These are phyloP conservation scores for Shinisaurus crocodilurus DNA, from an alignment of 2,113 vertebrate genomes.

Conservation along the genomic window DNA sequence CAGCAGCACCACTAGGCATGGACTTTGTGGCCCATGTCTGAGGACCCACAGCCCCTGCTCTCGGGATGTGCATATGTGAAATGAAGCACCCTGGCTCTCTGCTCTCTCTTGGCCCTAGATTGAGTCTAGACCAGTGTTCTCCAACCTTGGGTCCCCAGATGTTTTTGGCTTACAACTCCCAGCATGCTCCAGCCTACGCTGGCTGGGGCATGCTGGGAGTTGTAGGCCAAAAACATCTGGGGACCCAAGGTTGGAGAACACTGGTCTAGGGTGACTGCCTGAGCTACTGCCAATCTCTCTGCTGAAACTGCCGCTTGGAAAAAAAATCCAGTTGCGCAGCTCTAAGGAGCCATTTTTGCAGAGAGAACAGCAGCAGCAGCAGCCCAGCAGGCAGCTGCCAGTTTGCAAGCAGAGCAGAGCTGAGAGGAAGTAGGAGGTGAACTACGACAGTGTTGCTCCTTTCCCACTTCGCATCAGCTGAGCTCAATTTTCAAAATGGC, in stretches of 20 bases:
- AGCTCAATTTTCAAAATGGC: neutral
- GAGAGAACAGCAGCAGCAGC: neutral
- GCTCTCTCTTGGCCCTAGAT: neutral
- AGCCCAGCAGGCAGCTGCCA: neutral
- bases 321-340: neutral
- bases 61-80: neutral
- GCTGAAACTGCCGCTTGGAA: neutral
- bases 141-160: too few species aligned
- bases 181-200: too few species aligned
- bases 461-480: neutral
- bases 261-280: neutral
- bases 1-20: too few species aligned
- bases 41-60: neutral
- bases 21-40: neutral
- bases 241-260: too few species aligned
- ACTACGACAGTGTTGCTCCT: neutral
- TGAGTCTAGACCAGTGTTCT: too few species aligned
- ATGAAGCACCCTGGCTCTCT: neutral
- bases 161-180: too few species aligned
- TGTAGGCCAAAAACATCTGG: too few species aligned
- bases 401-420: neutral
- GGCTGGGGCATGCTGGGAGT: too few species aligned
- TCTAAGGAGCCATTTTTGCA: neutral
- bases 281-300: neutral
- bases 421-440: neutral